Percentiles rank a stretch among this genome's conserved stretches.
phyloP scores from a whole-genome alignment of 2,888 invertebrate species.

The Trissolcus japonicus region DNA sequence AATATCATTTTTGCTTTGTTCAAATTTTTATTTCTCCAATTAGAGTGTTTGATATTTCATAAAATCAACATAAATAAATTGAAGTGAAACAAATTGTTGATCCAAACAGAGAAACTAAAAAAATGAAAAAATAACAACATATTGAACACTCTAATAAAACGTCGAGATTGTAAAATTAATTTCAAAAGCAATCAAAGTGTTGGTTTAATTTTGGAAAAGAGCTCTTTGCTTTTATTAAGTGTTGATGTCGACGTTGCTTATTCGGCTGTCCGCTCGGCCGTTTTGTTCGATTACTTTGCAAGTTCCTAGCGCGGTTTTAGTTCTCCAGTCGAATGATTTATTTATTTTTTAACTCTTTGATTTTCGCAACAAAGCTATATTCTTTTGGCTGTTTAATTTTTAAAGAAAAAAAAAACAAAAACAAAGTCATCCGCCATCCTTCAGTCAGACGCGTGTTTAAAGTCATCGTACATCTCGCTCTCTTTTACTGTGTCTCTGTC shows the following conservation, averaged over 20 bases:
- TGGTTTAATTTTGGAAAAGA: conserved; percentile 54
- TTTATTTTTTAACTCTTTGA: conserved; percentile 59
- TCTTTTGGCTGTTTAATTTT: conserved; percentile 60
- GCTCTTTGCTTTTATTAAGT: conserved; percentile 54
- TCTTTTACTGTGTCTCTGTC: conserved; percentile 57
- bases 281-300: conserved; percentile 34
- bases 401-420: conserved; percentile 19
- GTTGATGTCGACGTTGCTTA: conserved; percentile 40
- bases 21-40: conserved; percentile 32
- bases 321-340: conserved; percentile 19
- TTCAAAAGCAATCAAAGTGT: conserved; percentile 40
- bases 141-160: conserved; percentile 32
- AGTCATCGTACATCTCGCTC: conserved; percentile 62
- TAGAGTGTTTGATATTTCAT: conserved; percentile 42
- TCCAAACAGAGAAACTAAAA: neutral
- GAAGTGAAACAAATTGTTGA: conserved; percentile 4
- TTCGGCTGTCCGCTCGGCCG: conserved; percentile 66
- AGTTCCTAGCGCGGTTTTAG: conserved; percentile 31
- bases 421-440: conserved; percentile 66
- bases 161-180: conserved; percentile 21
- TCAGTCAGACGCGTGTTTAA: conserved; percentile 64
- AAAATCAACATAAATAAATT: neutral
- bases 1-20: conserved; percentile 49
- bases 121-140: neutral
- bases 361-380: conserved; percentile 54